Base-by-base conservation (phyloP, 2,888 invertebrate genomes). In the Phorcus lineatus region DNA sequence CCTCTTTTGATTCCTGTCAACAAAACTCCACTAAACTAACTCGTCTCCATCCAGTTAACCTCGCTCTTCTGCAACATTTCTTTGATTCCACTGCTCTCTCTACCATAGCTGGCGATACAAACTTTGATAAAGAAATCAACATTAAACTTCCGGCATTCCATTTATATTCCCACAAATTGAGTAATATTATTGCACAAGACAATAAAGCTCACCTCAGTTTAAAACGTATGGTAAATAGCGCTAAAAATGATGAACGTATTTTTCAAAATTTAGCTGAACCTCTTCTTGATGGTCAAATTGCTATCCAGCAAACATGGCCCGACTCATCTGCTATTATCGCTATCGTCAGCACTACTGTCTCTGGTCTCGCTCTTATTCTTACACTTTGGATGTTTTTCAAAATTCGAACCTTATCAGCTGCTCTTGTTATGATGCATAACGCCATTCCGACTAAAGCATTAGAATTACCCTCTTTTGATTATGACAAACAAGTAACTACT, bases 1-100 rank as follows among this genome's bases (percentile, higher is more conserved):
- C 66, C 4, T 28, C 66, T 6, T 66, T 66, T 66, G 66, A 28
- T 66, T 66, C 66, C 6, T 66, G 66, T 17, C 16, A 17, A 24
- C 22, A 66, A 2, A 24, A 22, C 16, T 36, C 36, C 36, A 66
- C 66, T 24, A 2, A 66, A 6, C 7, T 66, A 19, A 22, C 66
- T 16, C 24, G 22, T 17, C 66, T 66, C 22, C 66, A 66, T 3
- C 66, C 19, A 24, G 66, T 66, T 24, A 66, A 66, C 22, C 66
- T 66, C 19, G 66, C 66, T 24, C 28, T 66, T 24, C 22, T 66
- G 3, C 66, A 66, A 66, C 66, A 66, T 24, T 66, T 66, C 66
- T 66, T 66, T 24, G 66, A 66, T 66, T 22, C 66, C 66, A 24
- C 24, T 66, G 66, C 66, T 66, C 66, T 66, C 28, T 66, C 66